Evolutionary conservation across 2,797 vertebrate genomes (phyloP).

Genomic region (Aldrovandia affinis): DNA sequence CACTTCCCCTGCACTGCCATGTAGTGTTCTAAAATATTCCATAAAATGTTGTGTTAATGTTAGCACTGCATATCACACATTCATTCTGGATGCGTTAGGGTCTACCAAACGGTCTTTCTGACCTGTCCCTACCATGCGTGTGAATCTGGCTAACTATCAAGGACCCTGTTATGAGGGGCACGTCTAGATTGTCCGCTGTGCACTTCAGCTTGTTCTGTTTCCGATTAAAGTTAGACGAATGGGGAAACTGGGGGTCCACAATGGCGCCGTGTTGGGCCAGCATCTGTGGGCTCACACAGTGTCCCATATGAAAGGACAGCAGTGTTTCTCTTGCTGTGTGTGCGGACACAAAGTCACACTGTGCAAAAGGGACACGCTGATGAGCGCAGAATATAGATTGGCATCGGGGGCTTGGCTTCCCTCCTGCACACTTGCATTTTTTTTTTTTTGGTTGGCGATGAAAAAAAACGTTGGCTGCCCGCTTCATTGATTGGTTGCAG

Average conservation of each 20-base stretch:
- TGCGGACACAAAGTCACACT: conserved; percentile 24
- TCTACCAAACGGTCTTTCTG: not conserved
- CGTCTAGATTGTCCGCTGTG: not conserved
- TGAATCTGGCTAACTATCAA: not conserved
- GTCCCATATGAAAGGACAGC: conserved; percentile 27
- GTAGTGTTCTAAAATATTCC: not conserved
- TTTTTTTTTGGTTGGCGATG: not conserved
- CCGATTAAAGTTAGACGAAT: not conserved
- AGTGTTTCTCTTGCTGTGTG: conserved; percentile 22
- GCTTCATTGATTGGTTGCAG: not conserved
- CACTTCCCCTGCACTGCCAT: not conserved
- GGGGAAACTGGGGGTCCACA: conserved; percentile 11
- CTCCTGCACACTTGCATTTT: not conserved
- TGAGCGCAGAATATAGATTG: conserved; percentile 30
- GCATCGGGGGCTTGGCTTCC: conserved; percentile 13
- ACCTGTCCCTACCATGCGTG: not conserved
- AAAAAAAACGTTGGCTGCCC: not conserved
- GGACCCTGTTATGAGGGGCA: not conserved
- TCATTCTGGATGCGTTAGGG: not conserved
- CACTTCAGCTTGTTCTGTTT: not conserved
- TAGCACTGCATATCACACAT: not conserved
- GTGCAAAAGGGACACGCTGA: not conserved
- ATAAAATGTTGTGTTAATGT: not conserved
- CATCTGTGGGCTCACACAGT: not conserved
- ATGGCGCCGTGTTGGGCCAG: conserved; percentile 22